Evolutionary conservation across 2,888 invertebrate species (phyloP).

Genomic region (Falcaria lacertinaria): DNA sequence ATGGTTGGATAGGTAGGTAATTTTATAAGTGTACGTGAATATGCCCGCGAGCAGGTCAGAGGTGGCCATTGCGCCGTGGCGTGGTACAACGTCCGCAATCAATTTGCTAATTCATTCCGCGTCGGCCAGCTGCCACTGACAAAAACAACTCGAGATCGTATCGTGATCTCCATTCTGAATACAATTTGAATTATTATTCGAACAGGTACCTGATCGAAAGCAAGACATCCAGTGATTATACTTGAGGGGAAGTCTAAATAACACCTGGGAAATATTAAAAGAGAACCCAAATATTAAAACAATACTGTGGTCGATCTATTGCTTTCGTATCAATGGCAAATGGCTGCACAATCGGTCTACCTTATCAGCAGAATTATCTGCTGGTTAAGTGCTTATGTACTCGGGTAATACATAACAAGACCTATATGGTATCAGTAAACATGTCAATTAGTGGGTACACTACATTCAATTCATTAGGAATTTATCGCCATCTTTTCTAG

Average conservation of each 20-base stretch:
- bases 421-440: no score
- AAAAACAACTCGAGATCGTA: slow-evolving; percentile 32
- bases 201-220: slow-evolving; percentile 2
- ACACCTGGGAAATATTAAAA: not conserved
- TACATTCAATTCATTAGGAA: no score
- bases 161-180: slow-evolving; percentile 17
- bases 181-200: slow-evolving; percentile 20
- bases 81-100: slow-evolving; percentile 31
- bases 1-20: no score
- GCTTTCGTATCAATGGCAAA: no score
- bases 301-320: no score
- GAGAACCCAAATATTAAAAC: no score
- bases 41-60: slow-evolving; percentile 37
- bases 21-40: slow-evolving; percentile 10
- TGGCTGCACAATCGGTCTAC: not conserved
- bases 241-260: not conserved
- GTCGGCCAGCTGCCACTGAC: slow-evolving; percentile 30
- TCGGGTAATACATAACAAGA: no score
- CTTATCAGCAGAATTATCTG: not conserved
- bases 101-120: slow-evolving; percentile 42
- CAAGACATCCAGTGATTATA: not conserved
- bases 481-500: no score
- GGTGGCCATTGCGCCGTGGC: slow-evolving; percentile 23
- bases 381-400: no score
- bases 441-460: no score